These are phyloP conservation scores for Galeopterus variegatus DNA, from an alignment of 2,113 vertebrate species.

Conservation along the genomic window DNA sequence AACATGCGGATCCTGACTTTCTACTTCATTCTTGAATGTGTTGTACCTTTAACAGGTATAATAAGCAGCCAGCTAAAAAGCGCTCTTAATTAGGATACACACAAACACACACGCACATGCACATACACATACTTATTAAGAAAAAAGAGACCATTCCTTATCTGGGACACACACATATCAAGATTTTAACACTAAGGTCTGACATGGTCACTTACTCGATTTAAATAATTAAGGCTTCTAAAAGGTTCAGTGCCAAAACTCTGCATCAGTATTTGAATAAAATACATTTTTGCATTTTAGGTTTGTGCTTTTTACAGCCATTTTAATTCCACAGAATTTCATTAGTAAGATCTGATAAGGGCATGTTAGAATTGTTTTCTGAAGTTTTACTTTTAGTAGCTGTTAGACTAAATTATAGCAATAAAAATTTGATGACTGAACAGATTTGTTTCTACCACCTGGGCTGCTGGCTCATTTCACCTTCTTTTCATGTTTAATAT, in stretches of 20 bases:
- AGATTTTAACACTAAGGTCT: conserved; percentile 84
- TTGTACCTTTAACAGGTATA: conserved; percentile 73
- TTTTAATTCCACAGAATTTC: conserved; percentile 86
- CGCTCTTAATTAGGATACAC: conserved; percentile 72
- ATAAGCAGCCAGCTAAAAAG: conserved; percentile 78
- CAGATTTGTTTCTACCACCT: conserved; percentile 80
- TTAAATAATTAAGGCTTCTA: conserved; percentile 90
- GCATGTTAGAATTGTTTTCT: conserved; percentile 88
- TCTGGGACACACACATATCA: conserved; percentile 80
- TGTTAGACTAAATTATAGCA: conserved; percentile 90
- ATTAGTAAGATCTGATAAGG: conserved; percentile 88
- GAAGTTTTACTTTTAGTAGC: conserved; percentile 88
- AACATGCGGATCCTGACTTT: conserved; percentile 61
- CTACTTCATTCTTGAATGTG: conserved; percentile 69
- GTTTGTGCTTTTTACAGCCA: conserved; percentile 87
- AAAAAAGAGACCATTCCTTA: conserved; percentile 83
- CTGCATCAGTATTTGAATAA: conserved; percentile 88
- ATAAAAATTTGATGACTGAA: conserved; percentile 87
- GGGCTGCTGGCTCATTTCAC: conserved; percentile 92
- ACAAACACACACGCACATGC: conserved; percentile 62
- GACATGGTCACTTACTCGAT: conserved; percentile 79
- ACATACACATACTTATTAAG: conserved; percentile 75
- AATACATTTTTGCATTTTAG: conserved; percentile 86
- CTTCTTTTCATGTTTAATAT: conserved; percentile 96
- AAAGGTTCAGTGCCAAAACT: conserved; percentile 88